Percentiles rank a stretch among this genome's conserved stretches.
These are phyloP conservation scores for Macroteleia sp. DNA, from an alignment of 2,888 invertebrate genomes.

Conservation along the genomic window DNA sequence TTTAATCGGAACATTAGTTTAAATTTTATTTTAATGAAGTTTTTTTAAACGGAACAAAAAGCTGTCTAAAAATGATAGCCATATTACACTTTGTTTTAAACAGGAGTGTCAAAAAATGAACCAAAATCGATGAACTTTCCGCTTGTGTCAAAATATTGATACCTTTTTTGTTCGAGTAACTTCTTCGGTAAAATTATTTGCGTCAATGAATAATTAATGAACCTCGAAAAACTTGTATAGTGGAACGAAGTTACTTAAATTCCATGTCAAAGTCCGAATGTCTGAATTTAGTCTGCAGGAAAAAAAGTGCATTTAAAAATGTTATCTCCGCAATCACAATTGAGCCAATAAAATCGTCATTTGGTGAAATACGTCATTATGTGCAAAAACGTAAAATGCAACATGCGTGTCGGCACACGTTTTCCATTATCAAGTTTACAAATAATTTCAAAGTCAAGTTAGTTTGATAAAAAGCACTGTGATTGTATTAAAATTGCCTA, in stretches of 20 bases:
- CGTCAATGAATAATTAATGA: constrained; percentile 32
- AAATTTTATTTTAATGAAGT: not conserved
- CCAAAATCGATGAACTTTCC: constrained; percentile 21
- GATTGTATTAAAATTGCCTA: no score
- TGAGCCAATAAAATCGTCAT: no score
- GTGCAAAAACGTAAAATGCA: no score
- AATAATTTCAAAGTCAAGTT: no score
- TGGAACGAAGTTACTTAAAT: not conserved
- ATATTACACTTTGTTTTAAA: not conserved
- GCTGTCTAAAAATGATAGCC: not conserved
- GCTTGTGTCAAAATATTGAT: constrained; percentile 11
- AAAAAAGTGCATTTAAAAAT: no score
- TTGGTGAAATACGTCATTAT: no score
- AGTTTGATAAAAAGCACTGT: no score
- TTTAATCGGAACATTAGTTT: no score
- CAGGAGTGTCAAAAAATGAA: not conserved
- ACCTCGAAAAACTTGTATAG: not conserved
- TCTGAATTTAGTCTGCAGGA: not conserved
- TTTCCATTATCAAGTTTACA: no score
- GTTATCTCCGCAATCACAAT: no score
- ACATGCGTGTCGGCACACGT: no score
- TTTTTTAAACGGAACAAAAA: not conserved
- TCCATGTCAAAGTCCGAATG: not conserved
- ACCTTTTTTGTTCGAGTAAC: not conserved
- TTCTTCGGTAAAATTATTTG: not conserved